Base-by-base conservation (phyloP, 2,888 invertebrate genomes). In the Scrobipalpa costella region DNA sequence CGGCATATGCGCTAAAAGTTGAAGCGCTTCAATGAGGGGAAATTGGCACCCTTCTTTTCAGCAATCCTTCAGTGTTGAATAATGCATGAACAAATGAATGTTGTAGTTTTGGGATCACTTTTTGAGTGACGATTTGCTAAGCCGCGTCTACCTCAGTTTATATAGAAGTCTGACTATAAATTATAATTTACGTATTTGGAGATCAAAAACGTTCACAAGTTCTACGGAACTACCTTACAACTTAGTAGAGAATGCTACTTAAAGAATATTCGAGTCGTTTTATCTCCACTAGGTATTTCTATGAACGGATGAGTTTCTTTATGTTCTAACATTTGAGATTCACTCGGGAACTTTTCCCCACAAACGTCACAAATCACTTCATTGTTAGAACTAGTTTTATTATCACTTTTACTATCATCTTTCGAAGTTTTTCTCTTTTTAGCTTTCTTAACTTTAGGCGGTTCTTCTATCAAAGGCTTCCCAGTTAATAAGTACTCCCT, bases 241-340 rank as follows among this genome's bases (percentile, higher is more conserved):
- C 27, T 8, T 15, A 34, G 33, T 15, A 34, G 27, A 33, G 55
- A 55, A 34, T 15, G n/a, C 76, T 77, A 89, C 73, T 92, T 92
- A 77, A 91, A 92, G 69, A 92, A 92, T 88, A 92, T 92, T 67
- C 90, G 86, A 76, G 85, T 88, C 0, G 90, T 90, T 21, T 80
- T 88, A 72, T 90, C 92, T 2, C 11, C 40, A 63, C 88, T 90
- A 1, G 90, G 87, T 61, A 92, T 89, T 67, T 89, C 90, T 59
- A 92, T 90, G 66, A 92, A 92, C 0, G 92, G 92, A 63, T 92
- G 92, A 0, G 85, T 88, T 58, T 84, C 80, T 75, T 92, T 90
- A 64, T 92, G 92, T 69, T 84, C 83, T 47, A 83, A 70, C 92
- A 92, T 92, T 38, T 74, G 74, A 61, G 70, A 71, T 65, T 88